Evolutionary conservation across 2,888 invertebrate genomes (phyloP).

Genomic region (Escarpia spicata): DNA sequence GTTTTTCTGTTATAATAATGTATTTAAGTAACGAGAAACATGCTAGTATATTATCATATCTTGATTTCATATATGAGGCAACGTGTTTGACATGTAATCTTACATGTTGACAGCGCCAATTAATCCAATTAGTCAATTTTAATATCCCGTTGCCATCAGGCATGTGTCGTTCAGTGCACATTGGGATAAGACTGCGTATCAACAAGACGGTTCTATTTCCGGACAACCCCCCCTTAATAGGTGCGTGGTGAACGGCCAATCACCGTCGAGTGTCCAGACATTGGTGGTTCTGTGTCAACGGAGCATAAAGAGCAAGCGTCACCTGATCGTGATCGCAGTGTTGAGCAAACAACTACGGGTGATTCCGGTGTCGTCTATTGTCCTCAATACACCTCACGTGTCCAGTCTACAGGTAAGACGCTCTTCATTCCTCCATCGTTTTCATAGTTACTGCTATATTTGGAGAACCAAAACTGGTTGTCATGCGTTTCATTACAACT

Average conservation of each 20-base stretch:
- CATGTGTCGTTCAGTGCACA: background rate
- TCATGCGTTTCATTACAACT: background rate
- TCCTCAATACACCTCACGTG: background rate
- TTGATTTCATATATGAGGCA: too few relatives aligned
- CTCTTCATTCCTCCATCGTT: background rate
- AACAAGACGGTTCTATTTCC: background rate
- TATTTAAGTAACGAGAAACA: too few relatives aligned
- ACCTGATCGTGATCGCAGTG: background rate
- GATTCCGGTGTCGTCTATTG: background rate
- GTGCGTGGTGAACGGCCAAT: background rate
- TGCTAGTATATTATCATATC: too few relatives aligned
- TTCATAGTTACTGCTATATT: background rate
- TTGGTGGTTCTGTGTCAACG: background rate
- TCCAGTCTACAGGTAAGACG: background rate
- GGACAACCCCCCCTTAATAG: background rate
- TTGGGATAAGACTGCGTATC: background rate
- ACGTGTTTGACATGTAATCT: background rate
- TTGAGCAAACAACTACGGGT: background rate
- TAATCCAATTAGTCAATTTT: background rate
- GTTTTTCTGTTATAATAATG: too few relatives aligned
- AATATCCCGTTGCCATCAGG: background rate
- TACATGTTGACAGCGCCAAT: background rate
- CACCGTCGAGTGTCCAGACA: background rate
- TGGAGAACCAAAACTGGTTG: background rate
- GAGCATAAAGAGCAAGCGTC: background rate